phyloP scores from a whole-genome alignment of 2,113 vertebrate genomes.

The Rhynchopsitta pachyrhyncha region DNA sequence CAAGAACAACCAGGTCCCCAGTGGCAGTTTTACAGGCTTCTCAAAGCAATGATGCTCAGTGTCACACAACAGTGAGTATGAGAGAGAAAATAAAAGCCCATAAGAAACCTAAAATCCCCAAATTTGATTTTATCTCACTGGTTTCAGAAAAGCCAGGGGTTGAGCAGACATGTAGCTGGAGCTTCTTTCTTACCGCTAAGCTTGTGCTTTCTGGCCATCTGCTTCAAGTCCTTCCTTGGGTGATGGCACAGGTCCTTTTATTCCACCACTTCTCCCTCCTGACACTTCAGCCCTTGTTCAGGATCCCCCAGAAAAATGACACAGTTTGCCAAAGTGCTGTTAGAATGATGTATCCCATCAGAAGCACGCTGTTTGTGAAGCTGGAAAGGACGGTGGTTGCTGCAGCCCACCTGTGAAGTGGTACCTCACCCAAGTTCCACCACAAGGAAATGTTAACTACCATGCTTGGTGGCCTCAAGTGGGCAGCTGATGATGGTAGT shows the following conservation, averaged over 20 bases:
- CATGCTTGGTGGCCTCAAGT: background rate
- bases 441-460: background rate
- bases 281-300: background rate
- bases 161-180: background rate
- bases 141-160: background rate
- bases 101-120: background rate
- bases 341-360: background rate
- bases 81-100: background rate
- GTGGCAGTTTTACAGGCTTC: background rate
- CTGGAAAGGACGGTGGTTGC: background rate
- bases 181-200: background rate
- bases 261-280: background rate
- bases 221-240: background rate
- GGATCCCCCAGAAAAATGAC: background rate
- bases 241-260: background rate
- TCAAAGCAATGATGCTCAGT: background rate
- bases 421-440: background rate
- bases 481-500: background rate
- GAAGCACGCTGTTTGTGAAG: fast-evolving
- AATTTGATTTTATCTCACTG: background rate
- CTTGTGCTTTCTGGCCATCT: background rate
- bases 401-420: background rate
- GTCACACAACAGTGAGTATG: background rate
- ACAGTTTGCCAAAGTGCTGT: background rate
- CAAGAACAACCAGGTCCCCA: background rate